Base-by-base conservation (phyloP, 1,140 invertebrate species). In the Drosophila santomea region DNA sequence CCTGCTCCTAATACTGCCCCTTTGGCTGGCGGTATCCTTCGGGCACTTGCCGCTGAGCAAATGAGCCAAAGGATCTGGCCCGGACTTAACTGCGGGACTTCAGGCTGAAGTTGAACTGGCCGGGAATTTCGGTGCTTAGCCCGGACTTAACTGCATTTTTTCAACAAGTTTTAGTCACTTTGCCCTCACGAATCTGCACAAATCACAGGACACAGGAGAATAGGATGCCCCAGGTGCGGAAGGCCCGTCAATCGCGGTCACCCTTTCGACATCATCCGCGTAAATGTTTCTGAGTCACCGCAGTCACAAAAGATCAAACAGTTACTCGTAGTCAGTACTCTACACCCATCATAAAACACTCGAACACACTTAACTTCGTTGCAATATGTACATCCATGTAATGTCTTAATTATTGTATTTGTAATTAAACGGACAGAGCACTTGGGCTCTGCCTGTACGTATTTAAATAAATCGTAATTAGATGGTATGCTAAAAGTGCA, bases 331-430 rank as follows among this genome's bases (percentile, higher is more conserved):
- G 45, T 60, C 51, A 43, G 54, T 45, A 52, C 47, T 41, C 61
- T 41, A 60, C 59, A 72, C 25, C 43, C 51, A 36, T 55, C 68
- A 71, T 58, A 50, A 44, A 32, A 59, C 35, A 67, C 68, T 51
- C 60, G 41, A 43, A 43, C 66, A 62, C 56, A 50, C 50, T 76
- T 51, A 54, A 81, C 38, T 59, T 68, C 63, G 66, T 63, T 69
- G 78, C 79, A 80, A 75, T 71, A 63, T 75, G 77, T 71, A 78
- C 52, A 74, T 47, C 74, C 71, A 80, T 84, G 78, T 78, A 82
- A 81, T 86, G 78, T 79, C 62, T 66, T 79, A 74, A 66, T 61
- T 82, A 82, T 82, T 73, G 39, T 86, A 86, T 73, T 66, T 88
- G 61, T 86, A 88, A 81, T 71, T 60, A 61, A 86, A 78, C 50